Evolutionary conservation across 2,113 vertebrate genomes (phyloP), one percentile per base, ranked within the genome.

Genomic region (Phrynosoma platyrhinos): DNA sequence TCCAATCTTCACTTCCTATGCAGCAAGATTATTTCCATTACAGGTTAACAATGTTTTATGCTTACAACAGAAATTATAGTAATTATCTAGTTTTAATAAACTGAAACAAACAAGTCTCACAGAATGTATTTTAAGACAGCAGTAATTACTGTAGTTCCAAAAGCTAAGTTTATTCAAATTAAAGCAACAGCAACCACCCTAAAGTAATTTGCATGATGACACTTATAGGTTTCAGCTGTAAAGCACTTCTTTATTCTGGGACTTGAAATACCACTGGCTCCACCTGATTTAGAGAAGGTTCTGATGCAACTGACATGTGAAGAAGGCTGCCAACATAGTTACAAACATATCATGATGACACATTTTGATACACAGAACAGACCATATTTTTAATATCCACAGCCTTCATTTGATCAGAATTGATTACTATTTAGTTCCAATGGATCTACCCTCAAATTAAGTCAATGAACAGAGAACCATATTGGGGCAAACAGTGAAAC

Each of bases 201-300:
- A 32, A 62, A 71, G 79, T 16, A 91, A 1, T 30, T 52, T 83
- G 16, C 47, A 76, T 36, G 7, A 75, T 66, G 7, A 91, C 89
- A 74, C 83, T 9, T 58, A 79, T 21, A 75, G 0, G 14, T 18
- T 78, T 25, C 55, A 40, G 82, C 9, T 74, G 40, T 0, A n/a
- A 87, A 77, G 75, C 74, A 85, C 52, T 68, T 62, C 83, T 1
- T 53, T 82, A 66, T 18, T 21, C 47, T 1, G 0, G 69, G 47
- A 88, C 64, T 47, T 30, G 55, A 69, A 81, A 71, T 81, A 77
- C 79, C 42, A 58, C 47, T 13, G 12, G 18, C 64, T 77, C 23
- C 52, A 83, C 16, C 66, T 52, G 52, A 30, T 0, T 55, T 79
- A 88, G 71, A 76, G 1, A 78, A 68, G 3, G 1, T 4, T 42